These are phyloP conservation scores for Embiotoca jacksoni DNA, from an alignment of 2,113 vertebrate species.

Conservation along the genomic window DNA sequence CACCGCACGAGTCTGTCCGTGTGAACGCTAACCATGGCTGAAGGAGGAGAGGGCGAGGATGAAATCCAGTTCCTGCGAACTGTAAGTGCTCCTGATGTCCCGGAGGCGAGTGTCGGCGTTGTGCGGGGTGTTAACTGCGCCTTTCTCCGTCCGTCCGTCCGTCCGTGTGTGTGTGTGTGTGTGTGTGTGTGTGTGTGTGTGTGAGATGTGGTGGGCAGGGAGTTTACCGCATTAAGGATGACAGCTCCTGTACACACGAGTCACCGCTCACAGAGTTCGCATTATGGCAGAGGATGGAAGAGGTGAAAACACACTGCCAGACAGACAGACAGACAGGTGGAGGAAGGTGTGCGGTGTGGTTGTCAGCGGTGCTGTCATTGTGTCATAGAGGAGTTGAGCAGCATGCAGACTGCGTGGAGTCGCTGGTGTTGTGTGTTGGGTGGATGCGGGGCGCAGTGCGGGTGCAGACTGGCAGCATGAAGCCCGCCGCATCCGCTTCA, in stretches of 20 bases:
- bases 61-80: slow-evolving; percentile 93
- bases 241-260: slow-evolving; percentile 42
- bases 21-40: slow-evolving; percentile 85
- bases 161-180: background rate
- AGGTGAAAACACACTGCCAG: background rate
- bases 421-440: slow-evolving; percentile 37
- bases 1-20: slow-evolving; percentile 17
- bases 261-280: slow-evolving; percentile 31
- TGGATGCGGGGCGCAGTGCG: slow-evolving; percentile 73
- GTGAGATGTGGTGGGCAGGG: slow-evolving; percentile 26
- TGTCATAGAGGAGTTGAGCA: slow-evolving; percentile 17
- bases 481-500: slow-evolving; percentile 50
- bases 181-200: background rate
- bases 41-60: slow-evolving; percentile 90
- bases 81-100: slow-evolving; percentile 79
- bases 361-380: slow-evolving; percentile 20
- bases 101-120: background rate
- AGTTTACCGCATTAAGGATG: slow-evolving; percentile 73
- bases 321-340: background rate
- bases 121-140: background rate
- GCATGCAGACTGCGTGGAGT: background rate
- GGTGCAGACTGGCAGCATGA: slow-evolving; percentile 46
- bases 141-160: slow-evolving; percentile 31
- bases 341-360: background rate
- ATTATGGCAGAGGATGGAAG: slow-evolving; percentile 22